Base-by-base conservation (phyloP, 2,113 vertebrate genomes). In the Caretta caretta region DNA sequence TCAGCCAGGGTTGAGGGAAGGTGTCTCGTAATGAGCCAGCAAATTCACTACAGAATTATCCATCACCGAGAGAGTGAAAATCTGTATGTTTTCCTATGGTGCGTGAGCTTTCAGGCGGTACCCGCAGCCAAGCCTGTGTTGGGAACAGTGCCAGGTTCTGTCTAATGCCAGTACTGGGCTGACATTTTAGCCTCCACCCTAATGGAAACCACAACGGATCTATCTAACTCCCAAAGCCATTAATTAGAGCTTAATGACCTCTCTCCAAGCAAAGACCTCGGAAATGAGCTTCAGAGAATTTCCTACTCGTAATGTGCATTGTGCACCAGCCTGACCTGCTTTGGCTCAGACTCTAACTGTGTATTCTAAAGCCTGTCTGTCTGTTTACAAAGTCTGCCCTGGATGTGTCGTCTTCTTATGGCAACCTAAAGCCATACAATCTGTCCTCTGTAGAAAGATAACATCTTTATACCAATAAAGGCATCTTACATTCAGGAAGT, bases 191-290 rank as follows among this genome's bases (percentile, higher is more conserved):
- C 79, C 79, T 89, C 50, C 54, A 91, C 92, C 89, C 65, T 97
- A 97, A 97, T 95, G 90, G 94, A 97, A 96, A 83, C 65, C 92
- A 78, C 93, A 95, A 92, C 76, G 1, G 90, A 97, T 97, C 89
- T 87, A 85, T 94, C 91, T 80, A 85, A 81, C 93, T 97, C 82
- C 81, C 78, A 91, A 93, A 96, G 84, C 57, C 94, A 94, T 97
- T 96, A 97, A 97, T 97, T 96, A 98, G 85, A 84, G 53, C 91
- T 87, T 96, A 97, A 97, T 97, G 91, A 95, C 88, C 95, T 96
- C 96, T 89, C 96, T 85, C 27, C 8, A 57, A 80, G 94, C 94
- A 94, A 96, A 92, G 91, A 46, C 54, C 92, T 95, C 82, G 84
- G 95, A 98, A 97, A 97, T 96, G 96, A 94, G 93, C 46, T 89